Evolutionary conservation across 2,113 vertebrate species (phyloP), one percentile per base, ranked within the genome.

Genomic region (Mesoclemmys tuberculata): DNA sequence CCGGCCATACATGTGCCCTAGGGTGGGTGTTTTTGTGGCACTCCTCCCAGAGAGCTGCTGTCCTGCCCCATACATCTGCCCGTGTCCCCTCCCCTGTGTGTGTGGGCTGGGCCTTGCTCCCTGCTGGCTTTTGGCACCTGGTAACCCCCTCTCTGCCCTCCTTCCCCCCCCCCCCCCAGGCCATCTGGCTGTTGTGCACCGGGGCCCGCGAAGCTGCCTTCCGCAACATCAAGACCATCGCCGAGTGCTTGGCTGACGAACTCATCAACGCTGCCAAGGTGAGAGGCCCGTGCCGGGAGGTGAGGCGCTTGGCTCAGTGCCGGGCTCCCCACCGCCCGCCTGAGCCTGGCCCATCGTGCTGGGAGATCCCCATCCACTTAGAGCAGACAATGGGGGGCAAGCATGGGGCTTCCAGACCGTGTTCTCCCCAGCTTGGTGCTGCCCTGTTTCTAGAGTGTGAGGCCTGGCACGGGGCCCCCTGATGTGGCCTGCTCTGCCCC

Each of bases 241-340:
- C 99, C 0, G 99, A 99, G 97, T 99, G 99, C 84, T 97, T 99
- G 95, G 99, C 99, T 3, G 99, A 99, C 68, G 99, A 99, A 96
- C 99, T 99, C 94, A 99, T 99, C 97, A 99, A 99, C 1, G 99
- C 99, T 1, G 99, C 99, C 18, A 99, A 99, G 99, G 99, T 99
- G 89, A 95, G 90, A 19, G 11, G 31, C 27, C 5, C 51, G 35
- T 19, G 52, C 51, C 14, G 54, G 80, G 31, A 4, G 49, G 8
- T 4, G 80, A 27, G 55, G 10, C 7, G n/a, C 74, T 46, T 9
- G 19, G 56, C 56, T 58, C 56, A 2, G 22, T 58, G 56, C 56
- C n/a, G n/a, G 64, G 35, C 16, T 68, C 26, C 24, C 19, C n/a
- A n/a, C n/a, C n/a, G n/a, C n/a, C n/a, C 48, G 46, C 22, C 13